Conservation (phyloP, 64 coral and sea anemone genomes). For the Platygyra sinensis region DNA sequence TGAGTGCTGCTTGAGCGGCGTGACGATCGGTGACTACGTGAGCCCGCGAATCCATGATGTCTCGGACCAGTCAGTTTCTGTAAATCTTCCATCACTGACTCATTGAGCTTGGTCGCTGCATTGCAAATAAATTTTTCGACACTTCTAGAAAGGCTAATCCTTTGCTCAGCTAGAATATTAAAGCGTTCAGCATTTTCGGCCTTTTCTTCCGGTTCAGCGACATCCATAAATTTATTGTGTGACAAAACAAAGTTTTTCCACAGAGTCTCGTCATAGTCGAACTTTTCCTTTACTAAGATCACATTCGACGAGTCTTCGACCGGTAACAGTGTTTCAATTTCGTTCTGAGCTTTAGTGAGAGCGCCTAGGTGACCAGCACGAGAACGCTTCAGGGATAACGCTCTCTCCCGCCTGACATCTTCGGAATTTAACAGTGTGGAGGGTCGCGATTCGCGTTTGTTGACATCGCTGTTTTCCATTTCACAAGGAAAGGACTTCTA, state of each 20-base stretch:
- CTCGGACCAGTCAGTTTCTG: background rate
- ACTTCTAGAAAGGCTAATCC: background rate
- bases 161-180: background rate
- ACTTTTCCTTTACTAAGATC: too few species aligned
- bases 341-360: background rate
- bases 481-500: background rate
- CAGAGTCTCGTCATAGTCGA: too few species aligned
- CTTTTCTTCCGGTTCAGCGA: slow-evolving; percentile 33
- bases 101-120: background rate
- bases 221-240: background rate
- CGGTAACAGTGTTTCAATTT: slow-evolving; percentile 13
- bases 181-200: background rate
- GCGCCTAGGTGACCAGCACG: background rate
- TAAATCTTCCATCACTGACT: background rate
- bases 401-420: background rate
- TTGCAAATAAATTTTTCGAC: background rate
- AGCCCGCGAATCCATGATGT: background rate
- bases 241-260: too few species aligned
- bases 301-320: too few species aligned
- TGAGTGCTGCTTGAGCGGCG: background rate
- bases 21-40: slow-evolving; percentile 3
- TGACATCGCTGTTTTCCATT: background rate
- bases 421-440: background rate
- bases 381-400: slow-evolving; percentile 8
- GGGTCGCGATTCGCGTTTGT: background rate